Evolutionary conservation across 1,140 invertebrate genomes (phyloP).

Genomic region (Drosophila truncata): DNA sequence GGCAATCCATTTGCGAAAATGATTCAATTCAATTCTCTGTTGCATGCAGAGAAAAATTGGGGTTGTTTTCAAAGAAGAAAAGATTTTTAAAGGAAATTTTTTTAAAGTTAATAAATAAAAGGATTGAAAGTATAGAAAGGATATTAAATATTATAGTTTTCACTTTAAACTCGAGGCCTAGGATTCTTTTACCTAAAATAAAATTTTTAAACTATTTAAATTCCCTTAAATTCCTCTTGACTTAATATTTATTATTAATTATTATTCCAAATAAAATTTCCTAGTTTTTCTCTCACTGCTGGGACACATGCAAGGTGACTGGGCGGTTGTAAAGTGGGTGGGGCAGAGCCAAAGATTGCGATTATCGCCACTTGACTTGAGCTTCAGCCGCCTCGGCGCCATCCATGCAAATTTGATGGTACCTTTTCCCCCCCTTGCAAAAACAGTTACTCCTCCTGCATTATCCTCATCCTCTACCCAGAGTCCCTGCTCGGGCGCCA

Average conservation of each 20-base stretch:
- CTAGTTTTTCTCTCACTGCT: background rate
- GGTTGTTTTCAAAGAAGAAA: too few relatives aligned
- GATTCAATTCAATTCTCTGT: constrained; percentile 36
- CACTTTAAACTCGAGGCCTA: too few relatives aligned
- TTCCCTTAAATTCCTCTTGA: background rate
- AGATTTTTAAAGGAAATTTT: background rate
- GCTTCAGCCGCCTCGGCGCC: constrained; percentile 28
- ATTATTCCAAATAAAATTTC: background rate
- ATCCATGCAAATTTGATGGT: constrained; percentile 74
- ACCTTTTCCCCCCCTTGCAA: constrained; percentile 19
- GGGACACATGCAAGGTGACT: constrained; percentile 9
- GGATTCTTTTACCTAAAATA: too few relatives aligned
- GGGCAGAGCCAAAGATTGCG: constrained; percentile 48
- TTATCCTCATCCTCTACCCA: background rate
- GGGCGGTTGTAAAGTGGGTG: constrained; percentile 10
- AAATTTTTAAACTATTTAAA: too few relatives aligned
- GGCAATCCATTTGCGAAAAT: constrained; percentile 64
- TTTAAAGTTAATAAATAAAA: background rate
- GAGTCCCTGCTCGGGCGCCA: constrained; percentile 5
- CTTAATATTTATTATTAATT: background rate
- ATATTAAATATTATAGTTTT: too few relatives aligned
- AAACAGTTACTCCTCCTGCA: background rate
- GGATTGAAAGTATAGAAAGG: too few relatives aligned
- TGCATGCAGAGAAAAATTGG: background rate
- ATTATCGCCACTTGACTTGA: constrained; percentile 79